Base-by-base conservation (phyloP, 2,113 vertebrate species). In the Anhinga rufa region DNA sequence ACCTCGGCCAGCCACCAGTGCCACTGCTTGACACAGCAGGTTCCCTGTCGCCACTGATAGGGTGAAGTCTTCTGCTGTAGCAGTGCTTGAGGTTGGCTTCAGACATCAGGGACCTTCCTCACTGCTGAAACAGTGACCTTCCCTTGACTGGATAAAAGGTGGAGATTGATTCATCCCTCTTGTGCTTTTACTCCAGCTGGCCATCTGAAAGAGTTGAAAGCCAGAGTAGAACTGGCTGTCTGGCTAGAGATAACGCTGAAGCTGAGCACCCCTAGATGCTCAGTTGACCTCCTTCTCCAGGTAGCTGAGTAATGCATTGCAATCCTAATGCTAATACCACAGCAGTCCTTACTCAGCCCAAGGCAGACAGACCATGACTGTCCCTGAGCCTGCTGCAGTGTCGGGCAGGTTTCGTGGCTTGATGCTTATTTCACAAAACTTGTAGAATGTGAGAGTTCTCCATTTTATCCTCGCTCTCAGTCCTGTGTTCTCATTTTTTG, bases 381-480 rank as follows among this genome's bases (percentile, higher is more conserved):
- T 52, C 90, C 81, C 25, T 16, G 42, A 91, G 55, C 55, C 61
- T 69, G 55, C 61, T 2, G 3, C 80, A 22, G 65, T 7, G 36
- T 28, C 90, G 92, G 65, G 38, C 74, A 65, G 65, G 42, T 82
- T 82, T 82, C 7, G 5, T 75, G 78, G 65, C 54, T 38, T 44
- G 77, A 55, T 76, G 69, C 80, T 72, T 84, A 1, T 86, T 86
- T 88, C 90, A 86, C 86, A 95, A 86, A 92, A 57, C 92, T 64
- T n/a, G 36, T 15, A 84, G 88, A 91, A 84, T 22, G 4, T 22
- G 48, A 58, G 64, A 78, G 44, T 81, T 88, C 88, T 92, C 65
- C 34, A 12, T 89, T 96, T 87, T 85, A 61, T 86, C 88, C 80
- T 85, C 81, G 26, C 88, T 95, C 93, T 85, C 61, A 65, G 52